Evolutionary conservation across 2,888 invertebrate species (phyloP).

Genomic region (Temnothorax rugatulus): DNA sequence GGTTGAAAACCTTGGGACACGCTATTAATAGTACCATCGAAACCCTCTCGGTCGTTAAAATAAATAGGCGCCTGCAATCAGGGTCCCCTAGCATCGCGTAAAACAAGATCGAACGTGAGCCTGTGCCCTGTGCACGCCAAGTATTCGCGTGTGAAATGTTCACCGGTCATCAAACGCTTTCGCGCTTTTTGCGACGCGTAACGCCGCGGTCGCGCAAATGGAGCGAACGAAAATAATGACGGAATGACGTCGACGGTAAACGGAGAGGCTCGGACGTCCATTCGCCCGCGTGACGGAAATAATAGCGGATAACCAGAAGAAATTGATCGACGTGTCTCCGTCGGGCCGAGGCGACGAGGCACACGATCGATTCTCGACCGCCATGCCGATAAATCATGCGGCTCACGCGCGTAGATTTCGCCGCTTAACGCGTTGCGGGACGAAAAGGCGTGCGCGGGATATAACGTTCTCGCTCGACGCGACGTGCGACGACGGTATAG

Average conservation of each 20-base stretch:
- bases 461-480: not conserved
- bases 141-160: constrained; percentile 8
- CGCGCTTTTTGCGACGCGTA: not conserved
- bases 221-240: constrained; percentile 30
- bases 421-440: constrained; percentile 16
- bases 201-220: not conserved
- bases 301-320: not conserved
- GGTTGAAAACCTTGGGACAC: constrained; percentile 12
- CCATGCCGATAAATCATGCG: constrained; percentile 59
- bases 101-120: not conserved
- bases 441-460: not conserved
- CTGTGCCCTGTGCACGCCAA: not conserved
- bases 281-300: not conserved
- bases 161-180: not conserved
- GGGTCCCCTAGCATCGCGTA: not conserved
- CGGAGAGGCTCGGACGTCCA: not conserved
- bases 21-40: constrained; percentile 30
- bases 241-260: not conserved
- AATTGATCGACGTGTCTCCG: constrained; percentile 13
- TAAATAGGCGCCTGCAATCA: constrained; percentile 6
- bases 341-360: too few relatives aligned
- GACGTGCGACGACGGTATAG: constrained; percentile 74
- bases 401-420: constrained; percentile 55
- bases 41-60: constrained; percentile 44
- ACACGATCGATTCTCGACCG: constrained; percentile 30